Base-by-base conservation (phyloP, 2,113 vertebrate genomes). In the Bubo bubo region DNA sequence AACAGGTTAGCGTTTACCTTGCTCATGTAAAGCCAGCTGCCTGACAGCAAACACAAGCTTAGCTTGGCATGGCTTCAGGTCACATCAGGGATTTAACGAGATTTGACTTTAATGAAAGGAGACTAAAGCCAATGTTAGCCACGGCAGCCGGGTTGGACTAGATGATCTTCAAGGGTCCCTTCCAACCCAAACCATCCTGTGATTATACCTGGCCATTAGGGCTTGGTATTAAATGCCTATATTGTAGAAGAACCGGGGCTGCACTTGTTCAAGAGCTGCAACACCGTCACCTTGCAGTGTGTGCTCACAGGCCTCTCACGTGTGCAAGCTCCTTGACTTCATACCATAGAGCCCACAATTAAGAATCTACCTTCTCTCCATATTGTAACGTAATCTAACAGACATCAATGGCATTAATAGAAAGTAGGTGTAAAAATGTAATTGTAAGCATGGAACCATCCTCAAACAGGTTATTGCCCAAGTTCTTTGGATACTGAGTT, bases 221-320 rank as follows among this genome's bases (percentile, higher is more conserved):
- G 24, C 76, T 84, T 1, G 1, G 18, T 72, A 43, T 27, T 41
- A 10, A 84, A 73, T 39, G 60, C 13, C 43, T 41, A 21, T n/a
- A 19, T 0, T 30, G 43, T 0, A 37, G 39, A 68, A 77, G 55
- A 70, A 39, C n/a, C 39, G 23, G 32, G 23, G 32, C 49, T 87
- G 73, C 43, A 14, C 21, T 41, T 58, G 58, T n/a, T 56, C 56
- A 60, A 27, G 59, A 47, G 53, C n/a, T 43, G 20, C 22, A 66
- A 5, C 0, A 4, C 49, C 2, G 1, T 56, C 27, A 32, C 9
- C 24, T 30, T 1, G 6, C 26, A 58, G 71, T 1, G 20, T 58
- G 62, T 10, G 13, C 58, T 49, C 2, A 0, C 47, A 67, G 58
- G 34, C 12, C 22, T 30, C 49, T 39, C 14, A 2, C 6, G 28